Base-by-base conservation (phyloP, 2,113 vertebrate genomes). In the Petrocephalus microphthalmus region DNA sequence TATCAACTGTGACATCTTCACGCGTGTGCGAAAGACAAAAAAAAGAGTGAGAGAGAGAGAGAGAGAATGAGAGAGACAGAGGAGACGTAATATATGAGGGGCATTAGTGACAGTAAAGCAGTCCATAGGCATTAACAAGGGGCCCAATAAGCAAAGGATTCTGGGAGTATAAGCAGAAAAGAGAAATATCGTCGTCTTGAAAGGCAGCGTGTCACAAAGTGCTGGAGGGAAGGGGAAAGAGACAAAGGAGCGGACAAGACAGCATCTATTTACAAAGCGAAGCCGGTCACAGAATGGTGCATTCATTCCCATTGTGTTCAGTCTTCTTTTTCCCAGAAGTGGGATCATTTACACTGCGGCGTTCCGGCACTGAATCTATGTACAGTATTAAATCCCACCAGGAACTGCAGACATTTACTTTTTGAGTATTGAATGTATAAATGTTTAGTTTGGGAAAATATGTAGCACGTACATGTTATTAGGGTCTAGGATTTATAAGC, bases 381-480 rank as follows among this genome's bases (percentile, higher is more conserved):
- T 74, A 74, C 71, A 78, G 71, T 15, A 33, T 78, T 42, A 78
- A 78, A 78, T 78, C 15, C 71, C 33, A 1, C 71, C 5, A 29
- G 71, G 33, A 78, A 42, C 33, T 37, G 71, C 13, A 78, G 71
- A 78, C 71, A 78, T 78, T 78, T 78, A 42, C 71, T 78, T 78
- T 78, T 42, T 37, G 33, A 78, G 49, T 51, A 49, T 84, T 49
- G 45, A 84, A 25, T 51, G 42, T 49, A 84, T 49, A 84, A 84
- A 84, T 84, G n/a, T 25, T 49, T 49, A 84, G n/a, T 25, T 49
- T 49, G 45, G 82, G n/a, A 25, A 51, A 51, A 49, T 49, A 51
- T 84, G 82, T 84, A 84, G n/a, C 19, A 20, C 7, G 19, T 84
- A 49, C 81, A 25, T 84, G 81, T 45, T 84, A 84, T 84, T 84